phyloP scores from a whole-genome alignment of 2,797 vertebrate species.

The Lerista edwardsae region DNA sequence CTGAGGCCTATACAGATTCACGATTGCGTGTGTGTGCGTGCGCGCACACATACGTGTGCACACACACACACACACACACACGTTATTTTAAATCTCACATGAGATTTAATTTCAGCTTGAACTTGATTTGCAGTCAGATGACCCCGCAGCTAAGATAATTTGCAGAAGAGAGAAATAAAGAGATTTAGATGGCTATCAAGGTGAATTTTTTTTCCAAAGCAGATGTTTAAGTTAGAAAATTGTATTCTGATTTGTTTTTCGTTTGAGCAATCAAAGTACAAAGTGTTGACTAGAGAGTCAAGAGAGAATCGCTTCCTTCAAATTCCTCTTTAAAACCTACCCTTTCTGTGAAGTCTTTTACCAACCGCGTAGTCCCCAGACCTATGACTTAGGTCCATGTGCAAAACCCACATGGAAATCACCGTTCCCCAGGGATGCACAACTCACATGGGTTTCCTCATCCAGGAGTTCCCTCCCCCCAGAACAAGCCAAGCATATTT shows the following conservation, averaged over 20 bases:
- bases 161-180: conserved; percentile 7
- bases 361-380: too few species aligned
- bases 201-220: conserved; percentile 11
- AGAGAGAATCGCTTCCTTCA: too few species aligned
- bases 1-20: conserved; percentile 53
- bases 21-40: conserved; percentile 35
- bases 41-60: not conserved
- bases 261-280: conserved; percentile 13
- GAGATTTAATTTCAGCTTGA: conserved; percentile 55
- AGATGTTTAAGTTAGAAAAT: conserved; percentile 47
- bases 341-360: too few species aligned
- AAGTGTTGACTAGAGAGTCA: conserved; percentile 14
- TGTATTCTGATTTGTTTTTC: conserved; percentile 30
- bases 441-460: too few species aligned
- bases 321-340: too few species aligned
- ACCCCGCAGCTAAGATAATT: not conserved
- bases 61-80: accelerated
- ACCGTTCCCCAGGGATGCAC: too few species aligned
- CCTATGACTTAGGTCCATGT: too few species aligned
- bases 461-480: too few species aligned
- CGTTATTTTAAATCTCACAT: conserved; percentile 48
- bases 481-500: too few species aligned
- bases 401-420: too few species aligned
- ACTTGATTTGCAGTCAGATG: conserved; percentile 57
- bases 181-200: conserved; percentile 18